Conservation (phyloP, 2,797 vertebrate genomes). For the Lepus oiostolus region DNA sequence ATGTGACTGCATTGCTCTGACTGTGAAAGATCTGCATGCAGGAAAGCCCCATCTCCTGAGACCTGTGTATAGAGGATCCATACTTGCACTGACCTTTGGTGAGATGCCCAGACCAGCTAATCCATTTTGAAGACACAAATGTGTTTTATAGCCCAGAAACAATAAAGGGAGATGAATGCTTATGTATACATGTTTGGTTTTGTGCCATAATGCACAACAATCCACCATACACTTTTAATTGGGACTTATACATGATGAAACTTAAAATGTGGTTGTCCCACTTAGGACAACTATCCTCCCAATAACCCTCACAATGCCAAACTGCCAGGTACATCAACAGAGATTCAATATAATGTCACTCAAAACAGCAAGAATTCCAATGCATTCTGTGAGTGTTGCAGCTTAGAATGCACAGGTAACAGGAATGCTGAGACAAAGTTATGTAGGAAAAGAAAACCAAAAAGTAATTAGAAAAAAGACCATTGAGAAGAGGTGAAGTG, state of each 20-base stretch:
- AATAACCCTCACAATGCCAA: not conserved
- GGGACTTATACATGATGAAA: not conserved
- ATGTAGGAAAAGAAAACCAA: not conserved
- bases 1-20: conserved; percentile 86
- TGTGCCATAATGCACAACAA: not conserved
- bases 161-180: conserved; percentile 24
- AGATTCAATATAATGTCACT: conserved; percentile 61
- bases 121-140: conserved; percentile 86
- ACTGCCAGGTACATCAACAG: not conserved
- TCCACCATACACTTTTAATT: not conserved
- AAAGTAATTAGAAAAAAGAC: conserved; percentile 8
- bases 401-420: not conserved
- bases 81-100: conserved; percentile 87
- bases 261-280: not conserved
- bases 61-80: conserved; percentile 82
- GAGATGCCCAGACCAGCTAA: conserved; percentile 87
- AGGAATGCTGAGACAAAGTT: not conserved
- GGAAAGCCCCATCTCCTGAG: conserved; percentile 85
- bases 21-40: conserved; percentile 75
- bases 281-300: not conserved
- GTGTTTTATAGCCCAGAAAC: conserved; percentile 81
- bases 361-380: not conserved
- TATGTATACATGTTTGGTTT: not conserved
- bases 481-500: not conserved
- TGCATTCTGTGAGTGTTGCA: not conserved